Evolutionary conservation across 2,888 invertebrate species (phyloP), one percentile per base, ranked within the genome.

Genomic region (Salticus scenicus): DNA sequence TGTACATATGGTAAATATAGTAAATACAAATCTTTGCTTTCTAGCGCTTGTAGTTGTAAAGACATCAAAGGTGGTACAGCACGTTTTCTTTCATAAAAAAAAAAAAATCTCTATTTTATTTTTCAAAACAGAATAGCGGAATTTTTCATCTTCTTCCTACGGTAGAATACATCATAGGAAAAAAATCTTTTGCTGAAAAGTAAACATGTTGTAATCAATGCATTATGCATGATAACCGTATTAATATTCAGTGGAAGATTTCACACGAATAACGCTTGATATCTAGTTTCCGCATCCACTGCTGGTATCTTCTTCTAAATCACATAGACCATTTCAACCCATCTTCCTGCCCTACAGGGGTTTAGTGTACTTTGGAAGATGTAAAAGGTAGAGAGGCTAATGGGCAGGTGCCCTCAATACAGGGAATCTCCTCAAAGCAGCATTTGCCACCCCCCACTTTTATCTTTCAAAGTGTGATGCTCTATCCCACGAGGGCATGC

Each of bases 251-350:
- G 24, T 57, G 57, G 57, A 24, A 24, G 1, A 57, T 57, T 57
- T 57, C 57, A 57, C 57, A 57, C 57, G 57, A 24, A 57, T 24
- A 24, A 1, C 24, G 57, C 57, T 5, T 24, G 57, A 57, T 57
- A 57, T 57, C 57, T 57, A 24, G 57, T 57, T 57, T 57, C 57
- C 4, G 57, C 57, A 57, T 57, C 24, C 57, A 57, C 24, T 17
- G 17, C 47, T 37, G 79, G 79, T 64, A 72, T 79, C 30, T 31
- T 72, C 47, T 67, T 78, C 72, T 72, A 64, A 80, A 73, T 80
- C 47, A 72, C 47, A 72, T 73, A 73, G 72, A 63, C 79, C 73
- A 80, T 80, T 80, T 80, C 79, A 27, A 33, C 30, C 73, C 72
- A 41, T 80, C 51, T 80, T 64, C 47, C 66, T 27, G 17, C 79